These are phyloP conservation scores for Troglohyphantes excavatus DNA, from an alignment of 2,888 invertebrate genomes.

Conservation along the genomic window DNA sequence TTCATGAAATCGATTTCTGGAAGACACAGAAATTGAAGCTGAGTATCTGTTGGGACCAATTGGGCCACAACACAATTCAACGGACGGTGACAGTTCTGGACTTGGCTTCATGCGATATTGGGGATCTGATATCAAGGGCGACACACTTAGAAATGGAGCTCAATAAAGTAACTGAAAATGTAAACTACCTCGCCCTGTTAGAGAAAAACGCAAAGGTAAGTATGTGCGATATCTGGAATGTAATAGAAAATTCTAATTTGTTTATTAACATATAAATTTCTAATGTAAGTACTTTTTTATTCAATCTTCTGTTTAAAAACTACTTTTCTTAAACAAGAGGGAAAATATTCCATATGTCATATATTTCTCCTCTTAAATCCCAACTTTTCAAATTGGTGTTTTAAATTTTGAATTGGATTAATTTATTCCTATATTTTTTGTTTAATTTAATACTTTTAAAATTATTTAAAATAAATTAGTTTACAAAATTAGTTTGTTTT, in stretches of 20 bases:
- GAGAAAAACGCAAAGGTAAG: slow-evolving; percentile 88
- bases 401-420: no score
- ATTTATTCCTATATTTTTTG: no score
- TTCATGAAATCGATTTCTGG: slow-evolving; percentile 94
- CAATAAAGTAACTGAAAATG: slow-evolving; percentile 89
- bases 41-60: slow-evolving; percentile 90
- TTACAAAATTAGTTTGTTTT: no score
- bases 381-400: no score
- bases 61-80: slow-evolving; percentile 88
- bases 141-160: slow-evolving; percentile 87
- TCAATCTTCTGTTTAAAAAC: no score
- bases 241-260: background rate
- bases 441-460: no score
- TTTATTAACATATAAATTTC: background rate
- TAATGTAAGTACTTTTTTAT: no score
- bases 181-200: slow-evolving; percentile 89
- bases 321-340: no score
- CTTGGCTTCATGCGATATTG: slow-evolving; percentile 82
- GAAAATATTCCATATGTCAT: no score
- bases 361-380: no score
- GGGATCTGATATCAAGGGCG: slow-evolving; percentile 85
- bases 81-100: slow-evolving; percentile 86
- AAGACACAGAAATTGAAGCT: slow-evolving; percentile 84
- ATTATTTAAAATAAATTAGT: no score
- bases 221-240: no score